Evolutionary conservation across 2,797 vertebrate species (phyloP).

Genomic region (Arrhamphus sclerolepis): DNA sequence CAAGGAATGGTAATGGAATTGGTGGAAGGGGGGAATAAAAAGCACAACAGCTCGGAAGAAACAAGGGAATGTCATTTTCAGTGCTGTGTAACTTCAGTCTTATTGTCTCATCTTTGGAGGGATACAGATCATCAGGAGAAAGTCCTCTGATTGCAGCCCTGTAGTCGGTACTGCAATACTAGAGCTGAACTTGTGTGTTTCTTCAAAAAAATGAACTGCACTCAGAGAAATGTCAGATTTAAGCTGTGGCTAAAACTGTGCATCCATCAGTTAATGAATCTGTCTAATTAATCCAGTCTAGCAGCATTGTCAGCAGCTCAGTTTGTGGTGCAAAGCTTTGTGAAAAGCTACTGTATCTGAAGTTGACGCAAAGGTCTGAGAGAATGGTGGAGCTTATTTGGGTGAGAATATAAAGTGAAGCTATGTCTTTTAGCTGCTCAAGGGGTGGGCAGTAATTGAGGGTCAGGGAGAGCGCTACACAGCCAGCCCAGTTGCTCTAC

Average conservation of each 20-base stretch:
- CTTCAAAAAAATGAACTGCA: conserved; percentile 56
- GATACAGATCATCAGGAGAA: conserved; percentile 41
- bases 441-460: conserved; percentile 59
- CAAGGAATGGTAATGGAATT: conserved; percentile 69
- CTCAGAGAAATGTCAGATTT: conserved; percentile 73
- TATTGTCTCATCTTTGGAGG: conserved; percentile 60
- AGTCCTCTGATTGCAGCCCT: conserved; percentile 37
- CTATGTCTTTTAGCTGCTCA: conserved; percentile 32
- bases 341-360: conserved; percentile 49
- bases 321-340: conserved; percentile 23
- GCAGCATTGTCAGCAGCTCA: conserved; percentile 60
- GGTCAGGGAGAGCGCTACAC: conserved; percentile 54
- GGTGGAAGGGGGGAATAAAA: conserved; percentile 42
- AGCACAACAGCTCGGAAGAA: conserved; percentile 45
- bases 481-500: conserved; percentile 58
- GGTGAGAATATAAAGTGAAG: conserved; percentile 36
- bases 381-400: conserved; percentile 38
- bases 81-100: conserved; percentile 60
- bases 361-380: conserved; percentile 22
- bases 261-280: conserved; percentile 81
- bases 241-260: conserved; percentile 72
- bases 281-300: conserved; percentile 75
- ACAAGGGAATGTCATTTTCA: conserved; percentile 56
- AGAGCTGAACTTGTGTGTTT: conserved; percentile 54
- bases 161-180: conserved; percentile 11